Evolutionary conservation across 2,888 invertebrate species (phyloP), one percentile per base, ranked within the genome.

Genomic region (Stenodema calcarata): DNA sequence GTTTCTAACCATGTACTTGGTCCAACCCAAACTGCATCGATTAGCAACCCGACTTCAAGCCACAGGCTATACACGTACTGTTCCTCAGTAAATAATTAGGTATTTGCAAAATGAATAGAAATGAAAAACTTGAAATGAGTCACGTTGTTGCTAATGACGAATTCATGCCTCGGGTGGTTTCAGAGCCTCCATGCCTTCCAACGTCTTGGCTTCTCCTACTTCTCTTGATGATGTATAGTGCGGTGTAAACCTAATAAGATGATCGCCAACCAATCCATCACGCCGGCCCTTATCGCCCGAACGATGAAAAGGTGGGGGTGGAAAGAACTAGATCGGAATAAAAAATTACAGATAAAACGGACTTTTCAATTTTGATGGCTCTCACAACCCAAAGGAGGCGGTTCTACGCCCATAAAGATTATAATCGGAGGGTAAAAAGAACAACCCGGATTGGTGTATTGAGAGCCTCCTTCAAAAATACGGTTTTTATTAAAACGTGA

Each of bases 401-500:
- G 47, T 9, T 23, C 1, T 7, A 42, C 12, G 44, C 73, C 44
- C 84, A 84, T 84, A 84, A 84, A 84, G 84, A 84, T 84, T 84
- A 54, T 84, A 75, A 84, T 84, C 84, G 47, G 50, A n/a, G 42
- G 30, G n/a, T 35, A 62, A 41, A 35, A 30, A 54, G 78, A 78
- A 41, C 41, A 62, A 23, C 62, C 42, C 82, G 82, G 82, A 82
- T 82, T 82, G 82, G 82, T 62, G 44, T 78, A 23, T 44, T 78
- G 12, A 11, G 18, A 23, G n/a, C 28, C 41, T n/a, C 41, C 78
- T 41, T 69, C 69, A n/a, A 18, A n/a, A n/a, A 82, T 69, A 41
- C 23, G 44, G 28, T 18, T 70, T 82, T 84, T 84, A 84, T 84
- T 84, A 84, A 84, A 84, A 84, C 84, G 84, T 84, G 84, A 84